phyloP scores from a whole-genome alignment of 2,797 vertebrate species.

The Naso thynnoides region DNA sequence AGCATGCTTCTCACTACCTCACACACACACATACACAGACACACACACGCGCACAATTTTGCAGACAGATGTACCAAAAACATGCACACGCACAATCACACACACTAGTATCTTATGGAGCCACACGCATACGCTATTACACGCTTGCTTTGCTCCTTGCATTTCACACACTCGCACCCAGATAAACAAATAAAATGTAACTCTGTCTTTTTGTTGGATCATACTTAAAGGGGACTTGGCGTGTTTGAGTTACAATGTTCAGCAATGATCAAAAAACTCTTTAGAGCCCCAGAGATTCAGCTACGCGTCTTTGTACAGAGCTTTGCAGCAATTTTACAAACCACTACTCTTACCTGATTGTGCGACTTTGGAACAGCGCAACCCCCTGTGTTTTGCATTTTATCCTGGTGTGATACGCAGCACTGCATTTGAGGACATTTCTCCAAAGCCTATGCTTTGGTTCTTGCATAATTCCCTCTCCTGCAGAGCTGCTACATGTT shows the following conservation, averaged over 20 bases:
- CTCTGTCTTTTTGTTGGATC: constrained; percentile 65
- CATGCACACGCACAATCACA: constrained; percentile 60
- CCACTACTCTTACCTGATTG: constrained; percentile 59
- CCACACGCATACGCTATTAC: constrained; percentile 65
- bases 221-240: constrained; percentile 59
- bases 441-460: constrained; percentile 44
- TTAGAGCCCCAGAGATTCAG: constrained; percentile 43
- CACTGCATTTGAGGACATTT: constrained; percentile 44
- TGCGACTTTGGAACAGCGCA: constrained; percentile 46
- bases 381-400: constrained; percentile 63
- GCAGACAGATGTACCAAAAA: constrained; percentile 65
- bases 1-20: constrained; percentile 66
- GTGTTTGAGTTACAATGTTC: constrained; percentile 56
- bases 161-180: constrained; percentile 62
- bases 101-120: constrained; percentile 65
- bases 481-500: constrained; percentile 59
- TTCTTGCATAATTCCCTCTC: constrained; percentile 61
- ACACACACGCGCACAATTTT: constrained; percentile 49
- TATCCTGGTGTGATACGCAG: constrained; percentile 43
- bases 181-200: constrained; percentile 73
- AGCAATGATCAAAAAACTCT: constrained; percentile 51
- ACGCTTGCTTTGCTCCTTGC: constrained; percentile 55
- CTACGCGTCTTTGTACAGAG: constrained; percentile 31
- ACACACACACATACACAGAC: constrained; percentile 50
- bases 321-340: constrained; percentile 61